These are phyloP conservation scores for Anguilla obscura DNA, from an alignment of 2,797 vertebrate genomes.

Conservation along the genomic window DNA sequence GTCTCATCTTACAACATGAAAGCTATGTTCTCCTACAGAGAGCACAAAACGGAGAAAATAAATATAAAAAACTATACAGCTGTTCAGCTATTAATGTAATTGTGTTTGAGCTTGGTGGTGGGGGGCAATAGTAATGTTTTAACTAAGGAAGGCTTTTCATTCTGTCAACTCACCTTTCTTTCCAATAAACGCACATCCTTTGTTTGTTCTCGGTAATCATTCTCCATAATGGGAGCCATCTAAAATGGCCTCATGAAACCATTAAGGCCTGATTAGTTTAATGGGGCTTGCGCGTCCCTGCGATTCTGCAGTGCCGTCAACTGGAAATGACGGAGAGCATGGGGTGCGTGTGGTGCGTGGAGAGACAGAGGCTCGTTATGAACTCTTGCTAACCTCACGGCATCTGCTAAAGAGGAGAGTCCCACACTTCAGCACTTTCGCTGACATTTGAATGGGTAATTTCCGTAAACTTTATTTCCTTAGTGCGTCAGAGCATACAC, in stretches of 20 bases:
- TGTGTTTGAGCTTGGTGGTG: constrained; percentile 72
- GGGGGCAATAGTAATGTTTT: constrained; percentile 68
- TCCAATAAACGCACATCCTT: constrained; percentile 69
- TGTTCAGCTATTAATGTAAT: constrained; percentile 69
- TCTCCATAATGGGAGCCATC: constrained; percentile 65
- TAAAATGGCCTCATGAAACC: constrained; percentile 65
- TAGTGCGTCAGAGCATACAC: background rate
- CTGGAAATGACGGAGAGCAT: constrained; percentile 61
- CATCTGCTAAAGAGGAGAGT: background rate
- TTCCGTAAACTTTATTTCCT: background rate
- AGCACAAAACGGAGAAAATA: too few species aligned
- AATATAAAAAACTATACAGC: background rate
- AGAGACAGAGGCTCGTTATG: background rate
- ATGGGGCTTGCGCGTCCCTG: constrained; percentile 50
- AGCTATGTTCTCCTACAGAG: too few species aligned
- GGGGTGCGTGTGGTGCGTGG: constrained; percentile 41
- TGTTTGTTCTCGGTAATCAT: constrained; percentile 75
- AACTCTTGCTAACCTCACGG: background rate
- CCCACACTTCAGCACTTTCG: background rate
- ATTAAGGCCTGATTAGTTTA: constrained; percentile 67
- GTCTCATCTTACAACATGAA: too few species aligned
- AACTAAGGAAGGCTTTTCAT: constrained; percentile 70
- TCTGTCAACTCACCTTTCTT: constrained; percentile 68
- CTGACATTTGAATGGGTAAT: background rate
- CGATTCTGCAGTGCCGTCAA: constrained; percentile 22